Conservation (phyloP, 2,797 vertebrate species). For the Parambassis ranga region DNA sequence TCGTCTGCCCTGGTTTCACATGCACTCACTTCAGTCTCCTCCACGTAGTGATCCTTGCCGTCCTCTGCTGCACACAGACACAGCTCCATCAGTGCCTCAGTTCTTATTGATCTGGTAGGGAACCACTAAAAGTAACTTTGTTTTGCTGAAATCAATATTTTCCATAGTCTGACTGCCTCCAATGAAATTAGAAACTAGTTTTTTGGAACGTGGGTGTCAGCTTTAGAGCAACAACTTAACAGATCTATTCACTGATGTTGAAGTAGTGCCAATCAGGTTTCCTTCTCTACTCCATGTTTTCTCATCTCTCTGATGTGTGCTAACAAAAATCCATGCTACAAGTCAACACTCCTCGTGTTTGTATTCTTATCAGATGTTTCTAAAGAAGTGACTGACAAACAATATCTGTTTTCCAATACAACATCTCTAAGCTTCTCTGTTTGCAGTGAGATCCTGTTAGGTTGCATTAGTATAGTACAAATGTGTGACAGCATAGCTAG, state of each 20-base stretch:
- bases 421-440: background rate
- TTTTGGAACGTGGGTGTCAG: slow-evolving; percentile 19
- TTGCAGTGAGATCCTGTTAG: too few relatives aligned
- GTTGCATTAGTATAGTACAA: too few relatives aligned
- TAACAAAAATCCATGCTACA: too few relatives aligned
- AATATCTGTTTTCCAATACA: background rate
- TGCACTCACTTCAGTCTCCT: slow-evolving; percentile 88
- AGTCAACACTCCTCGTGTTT: too few relatives aligned
- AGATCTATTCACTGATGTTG: background rate
- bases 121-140: background rate
- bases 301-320: slow-evolving; percentile 4
- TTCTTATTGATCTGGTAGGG: background rate
- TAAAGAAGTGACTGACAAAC: background rate
- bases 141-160: slow-evolving; percentile 38
- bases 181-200: slow-evolving; percentile 21
- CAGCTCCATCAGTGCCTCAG: slow-evolving; percentile 13
- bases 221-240: slow-evolving; percentile 26
- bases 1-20: slow-evolving; percentile 86
- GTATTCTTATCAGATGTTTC: background rate
- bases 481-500: too few relatives aligned
- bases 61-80: slow-evolving; percentile 74
- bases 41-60: slow-evolving; percentile 83
- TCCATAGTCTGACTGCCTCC: slow-evolving; percentile 16
- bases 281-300: slow-evolving; percentile 9
- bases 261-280: slow-evolving; percentile 18